Evolutionary conservation across 30 jellyfish, hydroid and myxozoan species (phyloP).

Genomic region (Nemopilema nomurai): DNA sequence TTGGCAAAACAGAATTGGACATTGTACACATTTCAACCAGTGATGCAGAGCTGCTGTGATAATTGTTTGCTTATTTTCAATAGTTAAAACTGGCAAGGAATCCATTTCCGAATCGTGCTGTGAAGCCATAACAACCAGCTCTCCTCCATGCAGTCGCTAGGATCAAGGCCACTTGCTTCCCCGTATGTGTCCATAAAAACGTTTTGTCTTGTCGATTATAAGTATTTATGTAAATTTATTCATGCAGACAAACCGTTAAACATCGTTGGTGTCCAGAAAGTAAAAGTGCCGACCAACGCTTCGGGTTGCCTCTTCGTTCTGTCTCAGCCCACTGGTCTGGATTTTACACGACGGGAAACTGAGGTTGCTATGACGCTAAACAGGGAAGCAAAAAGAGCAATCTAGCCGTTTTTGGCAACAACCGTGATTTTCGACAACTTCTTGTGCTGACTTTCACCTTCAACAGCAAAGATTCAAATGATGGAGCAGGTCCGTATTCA

Average conservation of each 20-base stretch:
- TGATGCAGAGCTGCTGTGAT: background rate
- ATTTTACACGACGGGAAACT: background rate
- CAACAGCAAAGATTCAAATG: background rate
- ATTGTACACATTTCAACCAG: background rate
- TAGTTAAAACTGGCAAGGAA: background rate
- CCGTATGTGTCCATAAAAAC: background rate
- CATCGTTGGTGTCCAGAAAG: background rate
- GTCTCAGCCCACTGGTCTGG: background rate
- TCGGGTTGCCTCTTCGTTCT: background rate
- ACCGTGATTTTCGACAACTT: background rate
- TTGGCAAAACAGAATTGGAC: background rate
- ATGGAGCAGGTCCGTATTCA: background rate
- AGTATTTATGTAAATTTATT: background rate
- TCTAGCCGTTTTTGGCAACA: background rate
- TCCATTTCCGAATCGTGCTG: background rate
- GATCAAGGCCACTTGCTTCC: background rate
- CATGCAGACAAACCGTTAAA: background rate
- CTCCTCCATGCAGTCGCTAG: background rate
- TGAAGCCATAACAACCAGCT: background rate
- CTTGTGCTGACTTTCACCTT: background rate
- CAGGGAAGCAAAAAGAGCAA: background rate
- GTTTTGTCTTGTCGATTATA: background rate
- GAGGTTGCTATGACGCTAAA: background rate
- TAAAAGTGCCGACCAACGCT: background rate
- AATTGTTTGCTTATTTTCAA: background rate